Base-by-base conservation (phyloP, 2,797 vertebrate species). In the Myotis pilosus region DNA sequence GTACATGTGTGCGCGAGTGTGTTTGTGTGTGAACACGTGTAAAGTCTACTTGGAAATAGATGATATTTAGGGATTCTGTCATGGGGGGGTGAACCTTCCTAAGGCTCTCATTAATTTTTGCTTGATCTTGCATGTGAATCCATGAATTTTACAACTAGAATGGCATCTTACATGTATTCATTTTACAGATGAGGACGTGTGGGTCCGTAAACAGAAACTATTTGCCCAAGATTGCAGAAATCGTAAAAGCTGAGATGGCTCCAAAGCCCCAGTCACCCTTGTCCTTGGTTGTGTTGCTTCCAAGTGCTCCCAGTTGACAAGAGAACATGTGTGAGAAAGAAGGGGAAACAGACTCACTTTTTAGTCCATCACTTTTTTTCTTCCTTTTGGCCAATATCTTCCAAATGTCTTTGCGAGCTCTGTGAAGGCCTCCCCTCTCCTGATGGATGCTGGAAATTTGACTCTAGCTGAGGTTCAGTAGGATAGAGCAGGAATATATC, bases 141-240 rank as follows among this genome's bases (percentile, higher is more conserved):
- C 30, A 23, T 2, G 30, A 79, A 71, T 49, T 66, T 86, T 51
- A 28, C 4, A n/a, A 74, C 41, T 72, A 25, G 33, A 82, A 85
- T 74, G 55, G 25, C 20, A 38, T 49, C 62, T 87, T 89, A 86
- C 89, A 47, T 81, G n/a, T 55, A 44, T 57, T 87, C 74, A 25
- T 75, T 86, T 89, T 49, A 71, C 17, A 74, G 28, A 64, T 25
- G 49, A 78, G 38, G 72, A 85, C 15, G 12, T 28, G 7, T 20
- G 25, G 8, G 5, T 41, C 15, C 6, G 1, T 41, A 15, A 66
- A 60, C 38, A 49, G 74, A 19, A 49, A 25, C n/a, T 55, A 38
- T 60, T 84, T 86, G 68, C 51, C 19, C n/a, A 9, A 71, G 49
- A 44, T 82, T 9, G 55, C 64, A n/a, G 44, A 91, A 80, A 57